A percentile compares a stretch with the other conserved stretches of the same genome.
These are phyloP conservation scores for Epicauta chinensis DNA, from an alignment of 1,140 invertebrate genomes.

Conservation along the genomic window DNA sequence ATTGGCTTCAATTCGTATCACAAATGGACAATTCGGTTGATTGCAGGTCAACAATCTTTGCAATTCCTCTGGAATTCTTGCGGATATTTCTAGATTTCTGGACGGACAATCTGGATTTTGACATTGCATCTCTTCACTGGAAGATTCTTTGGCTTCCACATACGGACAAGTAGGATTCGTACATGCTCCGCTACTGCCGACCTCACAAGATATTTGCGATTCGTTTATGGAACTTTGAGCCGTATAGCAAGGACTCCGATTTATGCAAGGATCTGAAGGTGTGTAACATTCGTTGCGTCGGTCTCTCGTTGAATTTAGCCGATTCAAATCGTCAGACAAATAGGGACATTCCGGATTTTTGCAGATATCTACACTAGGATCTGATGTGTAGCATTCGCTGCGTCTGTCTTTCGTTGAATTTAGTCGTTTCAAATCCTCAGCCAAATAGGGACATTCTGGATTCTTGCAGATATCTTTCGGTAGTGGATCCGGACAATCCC, in stretches of 20 bases:
- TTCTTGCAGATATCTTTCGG: slow-evolving; percentile 37
- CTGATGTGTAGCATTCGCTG: background rate
- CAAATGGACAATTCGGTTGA: slow-evolving; percentile 4
- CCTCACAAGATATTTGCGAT: background rate
- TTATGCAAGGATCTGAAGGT: too few relatives aligned
- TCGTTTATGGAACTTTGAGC: background rate
- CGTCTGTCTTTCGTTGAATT: slow-evolving; percentile 3
- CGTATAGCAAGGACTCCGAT: background rate
- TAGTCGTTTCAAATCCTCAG: slow-evolving; percentile 20
- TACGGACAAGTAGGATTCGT: slow-evolving; percentile 25
- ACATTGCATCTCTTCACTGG: slow-evolving; percentile 20
- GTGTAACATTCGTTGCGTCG: too few relatives aligned
- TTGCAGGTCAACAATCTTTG: background rate
- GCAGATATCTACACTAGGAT: background rate
- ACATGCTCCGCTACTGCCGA: slow-evolving; percentile 6
- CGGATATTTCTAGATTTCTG: background rate
- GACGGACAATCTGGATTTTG: slow-evolving; percentile 31
- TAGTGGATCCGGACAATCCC: slow-evolving; percentile 41
- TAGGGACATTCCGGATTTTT: slow-evolving; percentile 18
- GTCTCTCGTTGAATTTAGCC: too few relatives aligned
- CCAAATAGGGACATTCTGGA: slow-evolving; percentile 33
- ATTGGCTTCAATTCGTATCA: background rate
- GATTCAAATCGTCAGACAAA: too few relatives aligned
- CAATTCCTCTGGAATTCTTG: background rate
- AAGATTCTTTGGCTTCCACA: background rate